Conservation (phyloP, 2,113 vertebrate genomes). For the Redunca redunca region DNA sequence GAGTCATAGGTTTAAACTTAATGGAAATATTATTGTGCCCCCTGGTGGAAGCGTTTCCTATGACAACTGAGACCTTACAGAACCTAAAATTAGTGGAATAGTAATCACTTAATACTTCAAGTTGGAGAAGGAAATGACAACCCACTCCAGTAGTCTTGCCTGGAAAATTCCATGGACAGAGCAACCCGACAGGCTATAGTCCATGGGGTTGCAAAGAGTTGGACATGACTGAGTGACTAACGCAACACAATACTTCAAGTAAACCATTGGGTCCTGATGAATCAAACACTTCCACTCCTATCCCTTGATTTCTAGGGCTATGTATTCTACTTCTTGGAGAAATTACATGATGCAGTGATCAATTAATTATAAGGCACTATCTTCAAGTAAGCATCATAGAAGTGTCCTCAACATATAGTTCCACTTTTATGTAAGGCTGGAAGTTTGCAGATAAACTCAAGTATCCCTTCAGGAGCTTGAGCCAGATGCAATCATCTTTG, state of each 20-base stretch:
- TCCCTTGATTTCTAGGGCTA: background rate
- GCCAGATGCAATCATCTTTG: background rate
- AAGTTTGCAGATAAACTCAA: background rate
- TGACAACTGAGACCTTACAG: background rate
- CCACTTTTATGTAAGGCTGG: background rate
- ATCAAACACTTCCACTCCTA: background rate
- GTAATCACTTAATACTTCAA: background rate
- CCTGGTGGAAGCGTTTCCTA: background rate
- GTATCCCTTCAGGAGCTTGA: accelerated
- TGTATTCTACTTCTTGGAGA: background rate
- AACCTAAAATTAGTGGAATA: background rate
- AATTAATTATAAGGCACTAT: background rate
- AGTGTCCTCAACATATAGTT: background rate
- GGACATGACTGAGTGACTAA: background rate
- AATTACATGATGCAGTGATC: background rate
- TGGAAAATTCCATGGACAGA: background rate
- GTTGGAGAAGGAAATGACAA: background rate
- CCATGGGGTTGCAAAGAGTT: background rate
- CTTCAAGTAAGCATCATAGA: background rate
- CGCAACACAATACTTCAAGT: background rate
- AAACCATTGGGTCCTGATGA: background rate
- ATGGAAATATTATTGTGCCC: background rate
- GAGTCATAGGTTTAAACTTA: background rate
- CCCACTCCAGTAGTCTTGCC: background rate
- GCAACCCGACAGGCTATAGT: background rate